These are phyloP conservation scores for Matsumurasca onukii DNA, from an alignment of 1,140 invertebrate genomes.

Conservation along the genomic window DNA sequence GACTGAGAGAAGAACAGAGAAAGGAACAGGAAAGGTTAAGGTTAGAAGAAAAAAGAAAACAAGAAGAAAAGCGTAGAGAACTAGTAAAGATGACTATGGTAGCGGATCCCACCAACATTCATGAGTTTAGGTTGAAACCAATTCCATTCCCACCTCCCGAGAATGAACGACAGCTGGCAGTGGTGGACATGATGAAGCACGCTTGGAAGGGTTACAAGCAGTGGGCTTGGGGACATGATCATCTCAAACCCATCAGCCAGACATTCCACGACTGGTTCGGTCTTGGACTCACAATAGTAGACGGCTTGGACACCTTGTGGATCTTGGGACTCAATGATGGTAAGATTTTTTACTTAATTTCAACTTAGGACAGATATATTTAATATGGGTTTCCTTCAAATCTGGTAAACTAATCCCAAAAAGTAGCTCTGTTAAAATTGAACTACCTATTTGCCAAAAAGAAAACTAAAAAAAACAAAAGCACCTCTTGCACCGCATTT, in stretches of 20 bases:
- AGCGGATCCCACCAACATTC: slow-evolving; percentile 16
- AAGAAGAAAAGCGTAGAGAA: not conserved
- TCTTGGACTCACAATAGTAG: slow-evolving; percentile 86
- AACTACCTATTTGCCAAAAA: too few species aligned
- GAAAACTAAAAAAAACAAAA: too few species aligned
- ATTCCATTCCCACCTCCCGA: slow-evolving; percentile 61
- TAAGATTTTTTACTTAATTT: too few species aligned
- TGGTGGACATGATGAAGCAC: slow-evolving; percentile 84
- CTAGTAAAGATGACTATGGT: slow-evolving; percentile 29
- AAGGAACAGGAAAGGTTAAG: slow-evolving; percentile 1
- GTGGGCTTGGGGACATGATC: slow-evolving; percentile 94
- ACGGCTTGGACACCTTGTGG: slow-evolving; percentile 87
- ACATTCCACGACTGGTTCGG: slow-evolving; percentile 87
- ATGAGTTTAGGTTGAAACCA: slow-evolving; percentile 28
- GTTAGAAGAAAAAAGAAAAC: slow-evolving; percentile 10
- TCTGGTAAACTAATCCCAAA: too few species aligned
- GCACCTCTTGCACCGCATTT: too few species aligned
- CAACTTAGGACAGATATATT: too few species aligned
- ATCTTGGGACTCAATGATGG: slow-evolving; percentile 90
- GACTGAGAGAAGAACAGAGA: slow-evolving; percentile 7
- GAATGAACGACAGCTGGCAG: slow-evolving; percentile 75
- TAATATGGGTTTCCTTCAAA: too few species aligned
- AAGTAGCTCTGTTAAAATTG: too few species aligned
- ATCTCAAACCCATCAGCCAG: slow-evolving; percentile 84
- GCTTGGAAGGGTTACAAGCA: slow-evolving; percentile 91